phyloP scores from a whole-genome alignment of 2,888 invertebrate species.

The Neocrepidodera transversa region DNA sequence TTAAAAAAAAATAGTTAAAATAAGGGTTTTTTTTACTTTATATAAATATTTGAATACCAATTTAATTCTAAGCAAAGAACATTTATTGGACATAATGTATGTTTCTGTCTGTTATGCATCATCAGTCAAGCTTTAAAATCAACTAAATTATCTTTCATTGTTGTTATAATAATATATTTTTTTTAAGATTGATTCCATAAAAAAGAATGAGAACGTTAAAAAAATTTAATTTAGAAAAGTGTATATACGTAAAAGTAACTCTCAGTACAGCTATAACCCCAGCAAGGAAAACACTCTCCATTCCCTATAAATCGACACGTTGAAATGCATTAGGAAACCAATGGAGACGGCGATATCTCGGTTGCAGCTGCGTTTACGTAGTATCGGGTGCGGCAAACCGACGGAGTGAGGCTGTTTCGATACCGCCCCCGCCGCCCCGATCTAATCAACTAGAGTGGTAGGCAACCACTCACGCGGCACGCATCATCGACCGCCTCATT shows the following conservation, averaged over 20 bases:
- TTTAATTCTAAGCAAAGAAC: too few species aligned
- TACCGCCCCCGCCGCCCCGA: constrained; percentile 44
- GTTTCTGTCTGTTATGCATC: too few species aligned
- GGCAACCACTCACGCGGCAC: constrained; percentile 45
- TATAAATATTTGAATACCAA: too few species aligned
- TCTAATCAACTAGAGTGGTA: constrained; percentile 49
- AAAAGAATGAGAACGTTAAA: background rate
- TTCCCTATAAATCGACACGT: constrained; percentile 16
- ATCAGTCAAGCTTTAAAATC: too few species aligned
- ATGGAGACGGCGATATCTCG: constrained; percentile 9
- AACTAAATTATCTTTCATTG: background rate
- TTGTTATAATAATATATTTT: too few species aligned
- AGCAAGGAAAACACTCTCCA: background rate
- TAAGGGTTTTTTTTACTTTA: too few species aligned
- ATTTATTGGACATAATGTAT: too few species aligned
- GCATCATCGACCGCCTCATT: constrained; percentile 51
- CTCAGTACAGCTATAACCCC: background rate
- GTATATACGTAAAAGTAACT: background rate
- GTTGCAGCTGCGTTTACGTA: constrained; percentile 21
- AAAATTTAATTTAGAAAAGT: constrained; percentile 14
- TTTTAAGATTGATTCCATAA: too few species aligned
- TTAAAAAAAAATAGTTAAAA: too few species aligned
- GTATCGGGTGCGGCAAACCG: constrained; percentile 42
- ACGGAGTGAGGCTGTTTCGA: constrained; percentile 31
- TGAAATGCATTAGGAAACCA: constrained; percentile 14